Evolutionary conservation across 2,888 invertebrate genomes (phyloP).

Genomic region (Synergus japonicus): DNA sequence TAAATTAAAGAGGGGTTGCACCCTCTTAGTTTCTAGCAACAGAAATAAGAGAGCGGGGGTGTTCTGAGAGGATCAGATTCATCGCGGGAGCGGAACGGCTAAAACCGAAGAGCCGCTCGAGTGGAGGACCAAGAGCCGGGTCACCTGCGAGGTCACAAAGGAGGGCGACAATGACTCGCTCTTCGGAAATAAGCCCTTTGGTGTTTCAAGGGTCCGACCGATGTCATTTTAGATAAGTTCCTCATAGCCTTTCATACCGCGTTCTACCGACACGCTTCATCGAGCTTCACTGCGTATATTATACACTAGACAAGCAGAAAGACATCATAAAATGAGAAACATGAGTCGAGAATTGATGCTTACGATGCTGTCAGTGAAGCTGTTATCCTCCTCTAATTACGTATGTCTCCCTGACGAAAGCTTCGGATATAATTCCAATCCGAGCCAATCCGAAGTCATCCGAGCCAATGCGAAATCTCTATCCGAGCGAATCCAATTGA

Average conservation of each 20-base stretch:
- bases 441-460: too few species aligned
- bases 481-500: too few species aligned
- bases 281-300: slow-evolving; percentile 12
- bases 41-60: slow-evolving; percentile 26
- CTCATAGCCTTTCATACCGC: slow-evolving; percentile 62
- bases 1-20: slow-evolving; percentile 14
- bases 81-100: slow-evolving; percentile 46
- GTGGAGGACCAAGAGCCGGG: slow-evolving; percentile 52
- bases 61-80: slow-evolving; percentile 43
- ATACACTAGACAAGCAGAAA: slow-evolving; percentile 42
- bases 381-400: slow-evolving; percentile 42
- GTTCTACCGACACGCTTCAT: slow-evolving; percentile 47
- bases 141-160: slow-evolving; percentile 53
- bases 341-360: slow-evolving; percentile 15
- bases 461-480: too few species aligned
- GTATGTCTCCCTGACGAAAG: too few species aligned
- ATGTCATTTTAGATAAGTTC: slow-evolving; percentile 77
- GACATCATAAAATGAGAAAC: slow-evolving; percentile 24
- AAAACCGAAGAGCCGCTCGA: slow-evolving; percentile 50
- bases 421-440: too few species aligned
- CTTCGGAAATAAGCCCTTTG: slow-evolving; percentile 69
- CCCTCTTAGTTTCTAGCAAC: slow-evolving; percentile 41
- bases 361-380: background rate
- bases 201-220: slow-evolving; percentile 64
- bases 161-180: slow-evolving; percentile 63